phyloP scores from a whole-genome alignment of 92 coral and sea anemone genomes.

The Porites lobata region DNA sequence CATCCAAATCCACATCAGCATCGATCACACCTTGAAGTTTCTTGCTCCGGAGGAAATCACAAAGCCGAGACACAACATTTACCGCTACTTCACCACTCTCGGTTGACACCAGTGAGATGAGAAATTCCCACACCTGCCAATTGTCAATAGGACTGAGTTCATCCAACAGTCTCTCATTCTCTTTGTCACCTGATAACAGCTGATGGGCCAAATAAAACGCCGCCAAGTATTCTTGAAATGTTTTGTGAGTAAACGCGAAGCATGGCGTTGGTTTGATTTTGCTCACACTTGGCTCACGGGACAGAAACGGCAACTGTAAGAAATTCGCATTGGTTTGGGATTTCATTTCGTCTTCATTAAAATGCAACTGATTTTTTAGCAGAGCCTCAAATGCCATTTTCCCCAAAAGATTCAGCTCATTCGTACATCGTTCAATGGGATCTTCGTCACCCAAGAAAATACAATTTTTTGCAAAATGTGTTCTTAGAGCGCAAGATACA shows the following conservation, averaged over 20 bases:
- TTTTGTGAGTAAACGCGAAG: slow-evolving; percentile 51
- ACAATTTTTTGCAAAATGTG: background rate
- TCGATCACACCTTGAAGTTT: no score
- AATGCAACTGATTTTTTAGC: background rate
- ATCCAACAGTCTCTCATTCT: background rate
- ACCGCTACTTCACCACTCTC: background rate
- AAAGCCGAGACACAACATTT: no score
- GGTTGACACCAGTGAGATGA: background rate
- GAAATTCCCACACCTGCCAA: slow-evolving; percentile 37
- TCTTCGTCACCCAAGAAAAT: background rate
- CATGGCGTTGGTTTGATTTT: slow-evolving; percentile 23
- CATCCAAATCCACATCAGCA: no score
- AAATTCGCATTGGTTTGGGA: background rate
- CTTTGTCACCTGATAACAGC: background rate
- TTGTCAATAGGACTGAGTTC: slow-evolving; percentile 13
- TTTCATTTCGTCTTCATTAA: slow-evolving; percentile 1
- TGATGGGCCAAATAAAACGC: slow-evolving; percentile 23
- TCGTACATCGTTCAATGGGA: background rate
- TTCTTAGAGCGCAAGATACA: slow-evolving; percentile 16
- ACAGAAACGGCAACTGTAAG: slow-evolving; percentile 3
- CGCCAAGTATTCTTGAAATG: slow-evolving; percentile 57
- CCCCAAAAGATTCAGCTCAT: slow-evolving; percentile 25
- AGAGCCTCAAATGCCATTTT: slow-evolving; percentile 42
- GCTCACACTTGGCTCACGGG: slow-evolving; percentile 24
- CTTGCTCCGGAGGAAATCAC: no score